Percentiles rank a stretch among this genome's conserved stretches.
These are phyloP conservation scores for Pampusana beccarii DNA, from an alignment of 2,113 vertebrate genomes.

Conservation along the genomic window DNA sequence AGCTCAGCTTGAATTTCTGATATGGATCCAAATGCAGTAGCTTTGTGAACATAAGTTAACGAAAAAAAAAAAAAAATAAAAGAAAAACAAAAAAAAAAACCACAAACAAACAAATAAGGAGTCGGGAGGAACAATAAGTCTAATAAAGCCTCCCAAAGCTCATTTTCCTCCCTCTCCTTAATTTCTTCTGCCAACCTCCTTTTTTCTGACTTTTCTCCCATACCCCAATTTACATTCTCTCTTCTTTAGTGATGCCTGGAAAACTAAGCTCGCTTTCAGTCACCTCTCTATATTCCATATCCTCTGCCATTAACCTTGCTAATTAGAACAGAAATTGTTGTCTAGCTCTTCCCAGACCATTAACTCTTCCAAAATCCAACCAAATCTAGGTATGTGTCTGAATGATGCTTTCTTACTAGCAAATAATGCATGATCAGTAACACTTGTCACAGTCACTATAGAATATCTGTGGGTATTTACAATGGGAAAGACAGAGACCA, in stretches of 20 bases:
- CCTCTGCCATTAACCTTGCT: background rate
- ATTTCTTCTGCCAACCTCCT: background rate
- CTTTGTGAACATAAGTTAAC: background rate
- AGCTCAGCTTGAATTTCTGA: background rate
- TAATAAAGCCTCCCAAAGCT: background rate
- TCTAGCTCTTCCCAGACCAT: background rate
- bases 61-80: background rate
- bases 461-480: background rate
- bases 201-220: background rate
- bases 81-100: background rate
- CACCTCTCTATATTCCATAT: background rate
- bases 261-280: background rate
- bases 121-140: background rate
- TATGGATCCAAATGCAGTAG: background rate
- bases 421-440: background rate
- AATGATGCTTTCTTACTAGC: background rate
- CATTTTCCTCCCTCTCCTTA: background rate
- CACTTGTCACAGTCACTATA: background rate
- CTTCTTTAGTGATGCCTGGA: background rate
- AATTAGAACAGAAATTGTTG: background rate
- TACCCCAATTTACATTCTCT: background rate
- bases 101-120: background rate
- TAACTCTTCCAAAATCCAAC: background rate
- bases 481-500: background rate
- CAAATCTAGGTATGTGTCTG: background rate